Evolutionary conservation across 2,113 vertebrate genomes (phyloP), one percentile per base, ranked within the genome.

Genomic region (Rhabdomys dilectus): DNA sequence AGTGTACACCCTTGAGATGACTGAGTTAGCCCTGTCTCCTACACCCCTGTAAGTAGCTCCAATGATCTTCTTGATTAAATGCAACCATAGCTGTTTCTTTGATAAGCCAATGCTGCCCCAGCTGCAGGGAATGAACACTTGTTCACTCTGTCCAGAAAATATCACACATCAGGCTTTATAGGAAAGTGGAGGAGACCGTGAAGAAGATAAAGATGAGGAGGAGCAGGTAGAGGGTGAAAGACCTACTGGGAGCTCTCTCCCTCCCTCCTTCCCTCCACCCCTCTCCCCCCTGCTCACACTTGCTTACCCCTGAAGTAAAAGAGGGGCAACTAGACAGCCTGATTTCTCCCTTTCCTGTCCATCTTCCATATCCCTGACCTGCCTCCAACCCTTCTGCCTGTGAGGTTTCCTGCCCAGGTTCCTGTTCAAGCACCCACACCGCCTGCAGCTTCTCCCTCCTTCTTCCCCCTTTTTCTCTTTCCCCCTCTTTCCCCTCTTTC

Each of bases 401-500:
- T 21, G 24, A 34, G 26, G 12, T 62, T 17, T 36, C 45, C 19
- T 4, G 19, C 31, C 42, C 26, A n/a, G 17, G 12, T 17, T 24
- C 39, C 10, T 48, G 56, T 29, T 84, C 66, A 51, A 26, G 36
- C 12, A 45, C 36, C n/a, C 7, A 15, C 5, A 15, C 1, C 2
- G 1, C 53, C 4, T 1, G 31, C 16, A 34, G 1, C 7, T 22
- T 10, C 45, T 1, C 34, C 53, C 3, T 36, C 51, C 17, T n/a
- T 4, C 34, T 8, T 16, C 45, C 29, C 1, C 73, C 3, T 0
- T 29, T 0, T 34, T 34, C 15, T 34, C 77, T 17, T n/a, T 3
- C 29, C 0, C 11, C 34, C 34, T 48, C 19, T 19, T 5, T 24
- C 15, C 13, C 0, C 6, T 9, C 5, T 31, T 1, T 0, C 5